Evolutionary conservation across 2,797 vertebrate genomes (phyloP), one percentile per base, ranked within the genome.

Genomic region (Siniperca obscura): DNA sequence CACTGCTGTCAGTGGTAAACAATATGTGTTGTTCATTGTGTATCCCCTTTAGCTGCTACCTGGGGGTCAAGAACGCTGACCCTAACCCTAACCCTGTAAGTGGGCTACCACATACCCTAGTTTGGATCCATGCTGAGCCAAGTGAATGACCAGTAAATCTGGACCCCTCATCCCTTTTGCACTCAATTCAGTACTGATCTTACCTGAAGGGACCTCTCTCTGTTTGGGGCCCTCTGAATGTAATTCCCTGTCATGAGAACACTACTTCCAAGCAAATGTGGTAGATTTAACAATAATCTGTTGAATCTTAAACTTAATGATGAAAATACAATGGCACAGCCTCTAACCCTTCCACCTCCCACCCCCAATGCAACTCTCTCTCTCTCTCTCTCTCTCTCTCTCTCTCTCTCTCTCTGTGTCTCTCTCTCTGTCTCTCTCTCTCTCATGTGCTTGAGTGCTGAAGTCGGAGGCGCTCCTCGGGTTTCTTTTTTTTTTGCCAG

Each of bases 391-490:
- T 9, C 74, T 48, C 78, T 48, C 89, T 64, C 80, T 65, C 79
- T 70, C 36, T 55, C 67, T 9, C 74, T 48, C 78, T 48, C 64
- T 17, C 64, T 52, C 82, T 40, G 76, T 25, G n/a, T 55, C 78
- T 61, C 68, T 14, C 81, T 30, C 76, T 82, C 81, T 72, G 81
- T 60, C 79, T 9, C 74, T 50, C 76, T 48, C 80, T 65, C 79
- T 70, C 36, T 55, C 67, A 8, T 48, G 36, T 46, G 83, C 74
- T 68, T 80, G 82, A 71, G 86, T 80, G 85, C 78, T 74, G 70
- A 65, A 91, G 89, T 92, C 88, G 84, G 72, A 76, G 61, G 83
- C 89, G 84, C 88, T 87, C 85, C 44, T 81, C 86, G 61, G 85
- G 72, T 84, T 78, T 36, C n/a, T 36, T 36, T 36, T 1, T 36